phyloP scores from a whole-genome alignment of 2,888 invertebrate species.

The Drosophila melanosoma region DNA sequence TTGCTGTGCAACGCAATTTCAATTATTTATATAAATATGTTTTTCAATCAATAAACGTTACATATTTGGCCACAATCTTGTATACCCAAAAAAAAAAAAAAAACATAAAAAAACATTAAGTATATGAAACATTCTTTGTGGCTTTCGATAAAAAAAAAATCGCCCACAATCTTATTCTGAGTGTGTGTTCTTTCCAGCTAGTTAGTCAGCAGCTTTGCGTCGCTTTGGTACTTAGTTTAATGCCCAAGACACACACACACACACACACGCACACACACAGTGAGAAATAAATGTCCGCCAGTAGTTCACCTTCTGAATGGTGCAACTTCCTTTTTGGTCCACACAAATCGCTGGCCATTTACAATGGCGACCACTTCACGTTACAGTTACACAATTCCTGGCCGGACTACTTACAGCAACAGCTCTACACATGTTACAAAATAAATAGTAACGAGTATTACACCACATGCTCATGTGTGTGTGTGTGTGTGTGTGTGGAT shows the following conservation, averaged over 20 bases:
- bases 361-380: slow-evolving; percentile 48
- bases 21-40: not conserved
- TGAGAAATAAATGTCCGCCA: slow-evolving; percentile 20
- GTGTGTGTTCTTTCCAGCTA: slow-evolving; percentile 3
- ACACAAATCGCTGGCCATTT: slow-evolving; percentile 75
- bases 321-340: slow-evolving; percentile 46
- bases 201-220: slow-evolving; percentile 4
- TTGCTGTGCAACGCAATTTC: not conserved
- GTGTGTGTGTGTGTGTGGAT: slow-evolving; percentile 5
- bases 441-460: slow-evolving; percentile 68
- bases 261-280: slow-evolving; percentile 1
- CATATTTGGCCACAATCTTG: not conserved
- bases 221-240: slow-evolving; percentile 31
- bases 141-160: not conserved
- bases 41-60: not conserved
- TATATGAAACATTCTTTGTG: not conserved
- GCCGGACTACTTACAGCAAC: slow-evolving; percentile 17
- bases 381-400: slow-evolving; percentile 50
- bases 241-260: slow-evolving; percentile 16
- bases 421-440: slow-evolving; percentile 56
- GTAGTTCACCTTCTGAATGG: slow-evolving; percentile 24
- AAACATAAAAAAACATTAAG: not conserved
- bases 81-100: not conserved
- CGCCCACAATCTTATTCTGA: not conserved
- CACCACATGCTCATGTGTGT: not conserved